Percentiles rank a stretch among this genome's conserved stretches.
Conservation (phyloP, 2,113 vertebrate genomes). For the Connochaetes taurinus region DNA sequence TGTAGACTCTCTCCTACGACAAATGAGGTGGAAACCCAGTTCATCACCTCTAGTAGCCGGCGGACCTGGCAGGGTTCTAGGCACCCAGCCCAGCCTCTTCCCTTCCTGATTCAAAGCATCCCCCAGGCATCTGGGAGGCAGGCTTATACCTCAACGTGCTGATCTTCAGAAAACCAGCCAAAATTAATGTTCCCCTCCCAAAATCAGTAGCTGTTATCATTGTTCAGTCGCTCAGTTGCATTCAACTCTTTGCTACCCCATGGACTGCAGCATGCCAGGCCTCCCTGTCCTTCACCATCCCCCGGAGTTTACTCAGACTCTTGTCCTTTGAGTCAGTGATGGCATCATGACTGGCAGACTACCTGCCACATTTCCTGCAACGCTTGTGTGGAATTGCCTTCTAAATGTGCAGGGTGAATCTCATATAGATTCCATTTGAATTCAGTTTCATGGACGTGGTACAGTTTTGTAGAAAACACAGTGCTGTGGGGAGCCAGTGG, state of each 20-base stretch:
- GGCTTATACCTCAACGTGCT: rapidly evolving
- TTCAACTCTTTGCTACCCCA: background rate
- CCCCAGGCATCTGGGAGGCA: background rate
- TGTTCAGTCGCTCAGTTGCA: background rate
- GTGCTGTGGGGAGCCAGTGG: no score
- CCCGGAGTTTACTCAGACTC: background rate
- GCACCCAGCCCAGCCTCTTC: background rate
- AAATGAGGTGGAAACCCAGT: background rate
- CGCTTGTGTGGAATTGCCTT: background rate
- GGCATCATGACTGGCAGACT: background rate
- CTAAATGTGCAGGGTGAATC: background rate
- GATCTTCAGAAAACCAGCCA: background rate
- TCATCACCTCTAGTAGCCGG: background rate
- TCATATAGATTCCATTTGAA: background rate
- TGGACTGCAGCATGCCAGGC: background rate
- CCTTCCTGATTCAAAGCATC: background rate
- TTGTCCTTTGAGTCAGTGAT: background rate
- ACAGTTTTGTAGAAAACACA: background rate
- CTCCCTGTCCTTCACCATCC: background rate
- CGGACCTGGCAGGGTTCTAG: no score
- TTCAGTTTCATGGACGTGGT: background rate
- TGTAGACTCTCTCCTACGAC: background rate
- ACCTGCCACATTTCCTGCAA: background rate
- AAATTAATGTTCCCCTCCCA: background rate
- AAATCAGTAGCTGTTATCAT: background rate